Base-by-base conservation (phyloP, 2,113 vertebrate species). In the Capreolus pygargus region DNA sequence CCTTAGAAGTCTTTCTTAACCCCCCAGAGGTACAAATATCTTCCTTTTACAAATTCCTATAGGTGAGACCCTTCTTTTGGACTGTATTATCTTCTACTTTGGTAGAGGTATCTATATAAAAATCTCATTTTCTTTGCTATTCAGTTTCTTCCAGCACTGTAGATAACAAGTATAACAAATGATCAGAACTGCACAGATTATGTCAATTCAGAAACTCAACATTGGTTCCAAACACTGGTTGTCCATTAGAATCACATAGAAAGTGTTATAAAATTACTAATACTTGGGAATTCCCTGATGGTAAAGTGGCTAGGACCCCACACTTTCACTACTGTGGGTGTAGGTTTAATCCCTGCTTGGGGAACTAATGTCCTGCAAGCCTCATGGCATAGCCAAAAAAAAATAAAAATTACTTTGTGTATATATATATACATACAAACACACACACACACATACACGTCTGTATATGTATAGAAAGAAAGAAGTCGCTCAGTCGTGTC, bases 151-250 rank as follows among this genome's bases (percentile, higher is more conserved):
- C 45, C 47, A 96, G 6, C 43, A 94, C 1, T 94, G 11, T 82
- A 86, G 5, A 93, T 92, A 86, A 89, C 54, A 94, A 83, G 16
- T 82, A 47, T 90, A 92, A 86, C 17, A 96, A 27, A 55, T 89
- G 27, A 95, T 47, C 47, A 94, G 33, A 94, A 94, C 33, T 85
- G 17, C 12, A 88, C 28, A 94, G 5, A n/a, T 23, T 54, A 58
- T 89, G 23, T 84, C 82, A 74, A 6, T 36, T 88, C 36, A 88
- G 5, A 89, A 90, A 61, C 15, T 93, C 58, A 86, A 70, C n/a
- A 54, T 43, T 96, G 36, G 67, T 64, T 92, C 81, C 96, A n/a
- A 89, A 79, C 30, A 94, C 27, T 78, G 7, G 39, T 57, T 97
- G 7, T 76, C 50, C 9, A 94, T 81, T 92, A 89, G 27, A 95